Base-by-base conservation (phyloP, 2,888 invertebrate genomes). In the Lagria hirta region DNA sequence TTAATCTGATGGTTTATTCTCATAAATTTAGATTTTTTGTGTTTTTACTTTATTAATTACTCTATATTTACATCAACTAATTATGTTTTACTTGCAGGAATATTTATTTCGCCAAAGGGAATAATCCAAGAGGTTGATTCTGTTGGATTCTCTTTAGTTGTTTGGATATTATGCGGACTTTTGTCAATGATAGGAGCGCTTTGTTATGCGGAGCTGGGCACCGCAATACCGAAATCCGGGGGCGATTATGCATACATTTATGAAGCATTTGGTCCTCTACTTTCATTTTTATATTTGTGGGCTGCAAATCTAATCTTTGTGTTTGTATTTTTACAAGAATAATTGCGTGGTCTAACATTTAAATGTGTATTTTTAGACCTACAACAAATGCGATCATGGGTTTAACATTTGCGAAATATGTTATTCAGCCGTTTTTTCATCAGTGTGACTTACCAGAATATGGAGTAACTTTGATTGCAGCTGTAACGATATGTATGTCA, bases 221-320 rank as follows among this genome's bases (percentile, higher is more conserved):
- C 87, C 10, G 78, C 83, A 11, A 85, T 98, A 64, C 89, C 93
- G 2, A 88, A 92, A 65, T 95, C 94, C 44, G 97, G 97, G 12
- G 97, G 96, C 1, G 97, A 98, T 74, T 98, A 98, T 71, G 94
- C 95, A 18, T 98, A 98, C 64, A 95, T 98, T 51, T 80, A 84
- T 61, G 88, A 94, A 71, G 90, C 96, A 1, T 97, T 85, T 66
- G 97, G 97, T 14, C 80, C 88, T 1, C 71, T 98, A 41, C 93
- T 92, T 8, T 90, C 96, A 0, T 98, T 98, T 70, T 75, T 99
- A 7, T 97, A 92, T 68, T 75, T 98, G 7, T 98, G 98, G 97
- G 93, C 93, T 66, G 94, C 96, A n/a, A 88, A 92, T 75, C 78
- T 96, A 61, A 90, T 97, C 49, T 94, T 97, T 77, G 93, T 95